Evolutionary conservation across 92 coral and sea anemone genomes (phyloP).

Genomic region (Porites evermanni): DNA sequence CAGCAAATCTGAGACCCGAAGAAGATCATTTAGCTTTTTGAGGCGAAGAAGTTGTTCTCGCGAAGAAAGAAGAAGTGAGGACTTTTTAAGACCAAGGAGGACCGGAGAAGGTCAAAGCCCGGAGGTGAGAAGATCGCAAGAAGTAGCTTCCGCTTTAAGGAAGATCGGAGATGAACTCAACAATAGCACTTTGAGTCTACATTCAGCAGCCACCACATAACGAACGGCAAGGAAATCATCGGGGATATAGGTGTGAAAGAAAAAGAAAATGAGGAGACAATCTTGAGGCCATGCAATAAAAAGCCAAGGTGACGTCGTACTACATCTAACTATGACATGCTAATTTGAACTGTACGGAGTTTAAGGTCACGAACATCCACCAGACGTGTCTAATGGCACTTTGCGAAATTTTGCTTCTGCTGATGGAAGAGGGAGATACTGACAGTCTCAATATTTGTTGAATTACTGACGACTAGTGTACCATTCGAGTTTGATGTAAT

Average conservation of each 20-base stretch:
- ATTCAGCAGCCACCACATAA: constrained; percentile 26
- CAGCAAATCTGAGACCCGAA: constrained; percentile 1
- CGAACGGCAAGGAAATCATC: background rate
- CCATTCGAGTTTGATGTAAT: too few species aligned
- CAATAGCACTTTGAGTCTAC: constrained; percentile 68
- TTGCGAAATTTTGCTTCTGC: background rate
- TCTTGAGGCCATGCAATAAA: background rate
- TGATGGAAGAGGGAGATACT: background rate
- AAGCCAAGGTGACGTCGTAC: background rate
- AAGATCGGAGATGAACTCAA: constrained; percentile 93
- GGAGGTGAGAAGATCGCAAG: constrained; percentile 37
- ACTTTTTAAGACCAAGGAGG: background rate
- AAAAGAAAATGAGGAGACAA: background rate
- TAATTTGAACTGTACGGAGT: background rate
- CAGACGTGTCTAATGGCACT: background rate
- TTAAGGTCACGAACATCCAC: too few species aligned
- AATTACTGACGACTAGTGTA: too few species aligned
- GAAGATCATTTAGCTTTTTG: constrained; percentile 48
- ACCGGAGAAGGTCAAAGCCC: background rate
- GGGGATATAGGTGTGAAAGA: background rate
- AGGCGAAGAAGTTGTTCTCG: constrained; percentile 56
- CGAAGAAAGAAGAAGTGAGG: constrained; percentile 24
- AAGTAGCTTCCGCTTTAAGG: constrained; percentile 83
- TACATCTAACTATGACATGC: too few species aligned
- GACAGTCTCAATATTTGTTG: too few species aligned